Percentiles rank a stretch among this genome's conserved stretches.
phyloP scores from a whole-genome alignment of 2,113 vertebrate genomes.

The Choloepus hoffmanni region DNA sequence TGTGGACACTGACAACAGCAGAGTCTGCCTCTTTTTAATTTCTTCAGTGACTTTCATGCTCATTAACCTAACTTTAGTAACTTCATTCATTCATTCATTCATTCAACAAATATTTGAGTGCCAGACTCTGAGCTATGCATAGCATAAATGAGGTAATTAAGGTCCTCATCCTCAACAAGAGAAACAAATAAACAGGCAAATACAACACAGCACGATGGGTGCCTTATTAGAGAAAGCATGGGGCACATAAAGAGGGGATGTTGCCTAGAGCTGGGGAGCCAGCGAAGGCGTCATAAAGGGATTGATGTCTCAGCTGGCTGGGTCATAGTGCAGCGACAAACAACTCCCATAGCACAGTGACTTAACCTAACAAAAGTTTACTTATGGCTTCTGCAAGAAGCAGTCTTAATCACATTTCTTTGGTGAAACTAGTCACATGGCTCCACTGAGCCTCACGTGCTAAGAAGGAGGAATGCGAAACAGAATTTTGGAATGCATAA shows the following conservation, averaged over 20 bases:
- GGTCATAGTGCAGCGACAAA: background rate
- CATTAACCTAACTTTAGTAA: background rate
- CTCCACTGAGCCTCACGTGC: background rate
- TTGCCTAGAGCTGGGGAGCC: background rate
- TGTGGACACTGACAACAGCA: background rate
- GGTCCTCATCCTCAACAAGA: background rate
- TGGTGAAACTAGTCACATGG: background rate
- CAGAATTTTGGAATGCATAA: background rate
- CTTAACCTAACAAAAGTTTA: background rate
- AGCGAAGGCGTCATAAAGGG: background rate
- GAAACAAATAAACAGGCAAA: background rate
- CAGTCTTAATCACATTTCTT: background rate
- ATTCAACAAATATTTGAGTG: background rate
- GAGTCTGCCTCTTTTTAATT: background rate
- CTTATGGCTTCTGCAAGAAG: conserved; percentile 24
- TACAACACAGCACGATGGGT: background rate
- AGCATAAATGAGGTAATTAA: background rate
- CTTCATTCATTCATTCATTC: background rate
- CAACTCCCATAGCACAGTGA: background rate
- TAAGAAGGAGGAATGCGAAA: background rate
- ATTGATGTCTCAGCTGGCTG: background rate
- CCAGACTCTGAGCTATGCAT: background rate
- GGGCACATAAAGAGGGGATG: background rate
- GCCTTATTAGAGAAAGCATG: background rate
- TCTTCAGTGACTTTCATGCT: conserved; percentile 6